Base-by-base conservation (phyloP, 1,140 invertebrate genomes). In the Euura lappo region DNA sequence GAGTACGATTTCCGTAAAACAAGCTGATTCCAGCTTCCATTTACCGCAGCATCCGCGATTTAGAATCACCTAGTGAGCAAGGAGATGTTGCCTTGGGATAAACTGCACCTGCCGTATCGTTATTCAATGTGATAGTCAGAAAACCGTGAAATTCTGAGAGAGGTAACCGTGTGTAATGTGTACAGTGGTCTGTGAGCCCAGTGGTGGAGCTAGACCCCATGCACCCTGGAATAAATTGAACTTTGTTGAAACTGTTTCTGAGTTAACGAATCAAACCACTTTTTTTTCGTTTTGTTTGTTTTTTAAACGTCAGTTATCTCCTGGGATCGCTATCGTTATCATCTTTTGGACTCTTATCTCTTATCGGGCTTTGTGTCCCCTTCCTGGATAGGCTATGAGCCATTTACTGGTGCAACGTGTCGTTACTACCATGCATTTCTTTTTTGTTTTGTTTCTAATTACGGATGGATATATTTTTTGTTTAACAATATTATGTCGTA, bases 401-500 rank as follows among this genome's bases (percentile, higher is more conserved):
- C 51, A 6, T 60, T n/a, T n/a, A 60, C 13, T 60, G 8, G 13
- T 6, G 51, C 51, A 60, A 60, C 10, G 13, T n/a, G 8, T 60
- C 6, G 3, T 60, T 60, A 60, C 13, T 60, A n/a, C 13, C 51
- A 60, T 60, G 8, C 13, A 60, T 28, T 28, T 28, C 28, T 28
- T 28, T 28, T 28, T 28, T 28, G 28, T 28, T 28, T 28, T 28
- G 28, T 28, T 28, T 28, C 28, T 28, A 60, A 60, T 60, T 60
- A 60, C 4, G 28, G 28, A 28, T 28, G 28, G 28, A 28, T 28
- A 28, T 28, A 28, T 28, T 28, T 28, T 60, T 60, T 60, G 10
- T n/a, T 60, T 79, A 28, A 28, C 28, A 79, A 82, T 73, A 78
- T 68, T 68, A 79, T 81, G 13, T 85, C 85, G 81, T 87, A 87